Conservation (phyloP, 2,888 invertebrate genomes). For the Diabrotica balteata region DNA sequence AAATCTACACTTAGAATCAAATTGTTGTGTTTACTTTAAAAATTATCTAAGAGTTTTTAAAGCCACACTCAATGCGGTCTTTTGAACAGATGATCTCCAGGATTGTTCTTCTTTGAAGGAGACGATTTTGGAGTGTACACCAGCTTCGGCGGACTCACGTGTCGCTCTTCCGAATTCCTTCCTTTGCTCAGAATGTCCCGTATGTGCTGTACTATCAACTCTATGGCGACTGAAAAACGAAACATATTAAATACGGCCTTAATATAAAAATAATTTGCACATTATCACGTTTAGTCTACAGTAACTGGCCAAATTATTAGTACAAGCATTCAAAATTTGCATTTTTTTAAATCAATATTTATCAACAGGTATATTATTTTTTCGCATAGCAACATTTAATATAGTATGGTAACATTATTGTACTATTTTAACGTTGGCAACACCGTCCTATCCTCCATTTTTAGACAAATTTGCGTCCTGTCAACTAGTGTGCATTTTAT, state of each 20-base stretch:
- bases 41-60: slow-evolving; percentile 2
- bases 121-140: slow-evolving; percentile 31
- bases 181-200: slow-evolving; percentile 80
- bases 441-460: no score
- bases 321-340: no score
- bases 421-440: no score
- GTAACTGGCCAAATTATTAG: no score
- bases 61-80: slow-evolving; percentile 49
- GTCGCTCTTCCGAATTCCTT: slow-evolving; percentile 46
- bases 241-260: neutral
- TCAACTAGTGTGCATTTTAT: no score
- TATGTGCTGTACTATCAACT: slow-evolving; percentile 96
- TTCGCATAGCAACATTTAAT: no score
- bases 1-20: neutral
- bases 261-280: no score
- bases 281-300: no score
- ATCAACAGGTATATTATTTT: no score
- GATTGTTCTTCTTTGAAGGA: slow-evolving; percentile 42
- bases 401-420: no score
- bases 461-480: no score
- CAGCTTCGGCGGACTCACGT: slow-evolving; percentile 23
- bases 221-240: slow-evolving; percentile 88
- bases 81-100: slow-evolving; percentile 48
- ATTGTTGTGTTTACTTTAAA: neutral
- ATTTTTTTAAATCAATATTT: no score